Conservation (phyloP, 2,113 vertebrate species). For the Pterocles orientalis region DNA sequence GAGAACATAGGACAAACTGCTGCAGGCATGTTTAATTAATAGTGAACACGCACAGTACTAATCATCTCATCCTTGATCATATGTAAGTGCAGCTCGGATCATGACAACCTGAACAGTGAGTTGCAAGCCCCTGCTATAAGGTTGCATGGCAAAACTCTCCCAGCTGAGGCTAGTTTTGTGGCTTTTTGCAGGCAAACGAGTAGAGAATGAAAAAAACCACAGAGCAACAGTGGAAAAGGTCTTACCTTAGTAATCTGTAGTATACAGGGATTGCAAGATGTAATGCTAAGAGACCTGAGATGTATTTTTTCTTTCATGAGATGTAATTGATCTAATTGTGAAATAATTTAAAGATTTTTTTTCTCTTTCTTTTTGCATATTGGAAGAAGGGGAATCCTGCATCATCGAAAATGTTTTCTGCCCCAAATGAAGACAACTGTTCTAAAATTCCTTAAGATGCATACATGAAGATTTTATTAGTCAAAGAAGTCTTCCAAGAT, state of each 20-base stretch:
- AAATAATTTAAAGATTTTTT: background rate
- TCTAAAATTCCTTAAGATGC: conserved; percentile 10
- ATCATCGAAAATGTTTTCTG: background rate
- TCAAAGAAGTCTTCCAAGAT: background rate
- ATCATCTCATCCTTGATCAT: background rate
- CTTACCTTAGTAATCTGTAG: rapidly evolving
- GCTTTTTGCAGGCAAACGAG: background rate
- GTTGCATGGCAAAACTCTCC: background rate
- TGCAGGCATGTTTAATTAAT: background rate
- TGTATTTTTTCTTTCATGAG: background rate
- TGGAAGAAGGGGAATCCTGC: background rate
- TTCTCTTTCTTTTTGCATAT: background rate
- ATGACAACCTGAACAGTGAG: background rate
- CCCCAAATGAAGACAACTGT: background rate
- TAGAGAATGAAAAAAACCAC: background rate
- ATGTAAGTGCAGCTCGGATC: background rate
- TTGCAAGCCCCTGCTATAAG: background rate
- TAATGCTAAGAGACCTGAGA: background rate
- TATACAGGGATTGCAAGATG: background rate
- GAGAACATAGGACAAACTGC: background rate
- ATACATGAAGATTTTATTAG: conserved; percentile 38
- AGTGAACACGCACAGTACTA: background rate
- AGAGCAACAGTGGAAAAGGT: background rate
- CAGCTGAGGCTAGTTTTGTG: rapidly evolving
- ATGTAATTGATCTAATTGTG: background rate